Evolutionary conservation across 1,140 invertebrate species (phyloP).

Genomic region (Drosophila pseudoananassae): DNA sequence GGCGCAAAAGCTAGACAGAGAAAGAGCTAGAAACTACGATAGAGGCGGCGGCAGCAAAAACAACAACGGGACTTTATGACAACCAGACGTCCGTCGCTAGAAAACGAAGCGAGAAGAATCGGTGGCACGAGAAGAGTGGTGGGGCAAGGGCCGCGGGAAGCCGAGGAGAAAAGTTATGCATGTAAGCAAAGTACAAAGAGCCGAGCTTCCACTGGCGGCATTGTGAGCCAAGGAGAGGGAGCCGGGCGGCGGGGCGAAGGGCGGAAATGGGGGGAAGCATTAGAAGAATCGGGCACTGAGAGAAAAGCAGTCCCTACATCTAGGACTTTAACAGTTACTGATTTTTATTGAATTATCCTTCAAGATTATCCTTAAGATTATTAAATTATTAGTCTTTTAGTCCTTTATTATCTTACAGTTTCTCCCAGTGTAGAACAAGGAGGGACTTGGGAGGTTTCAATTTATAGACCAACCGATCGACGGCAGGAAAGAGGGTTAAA

Average conservation of each 20-base stretch:
- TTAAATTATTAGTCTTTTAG: too few relatives aligned
- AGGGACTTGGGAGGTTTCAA: conserved; percentile 34
- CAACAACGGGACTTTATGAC: conserved; percentile 81
- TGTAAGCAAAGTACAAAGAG: conserved; percentile 52
- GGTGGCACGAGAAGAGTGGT: conserved; percentile 6
- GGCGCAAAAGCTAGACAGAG: conserved; percentile 29
- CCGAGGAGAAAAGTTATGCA: conserved; percentile 21
- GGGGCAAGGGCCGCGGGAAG: conserved; percentile 7
- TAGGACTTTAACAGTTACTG: neutral
- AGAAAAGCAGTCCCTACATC: neutral
- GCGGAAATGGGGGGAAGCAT: conserved; percentile 47
- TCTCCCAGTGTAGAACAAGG: conserved; percentile 18
- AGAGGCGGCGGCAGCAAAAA: conserved; percentile 40
- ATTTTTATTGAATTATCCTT: neutral
- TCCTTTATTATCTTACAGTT: neutral
- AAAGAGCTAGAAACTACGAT: conserved; percentile 51
- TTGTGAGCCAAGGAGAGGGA: conserved; percentile 39
- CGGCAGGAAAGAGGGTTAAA: conserved; percentile 28
- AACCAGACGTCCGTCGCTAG: conserved; percentile 60
- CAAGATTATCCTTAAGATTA: too few relatives aligned
- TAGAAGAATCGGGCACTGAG: conserved; percentile 30
- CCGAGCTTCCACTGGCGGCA: conserved; percentile 25
- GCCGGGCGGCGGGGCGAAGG: conserved; percentile 25
- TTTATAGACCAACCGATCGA: conserved; percentile 16
- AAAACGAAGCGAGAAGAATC: conserved; percentile 57